phyloP scores from a whole-genome alignment of 2,888 invertebrate species.

The Philereme vetulata region DNA sequence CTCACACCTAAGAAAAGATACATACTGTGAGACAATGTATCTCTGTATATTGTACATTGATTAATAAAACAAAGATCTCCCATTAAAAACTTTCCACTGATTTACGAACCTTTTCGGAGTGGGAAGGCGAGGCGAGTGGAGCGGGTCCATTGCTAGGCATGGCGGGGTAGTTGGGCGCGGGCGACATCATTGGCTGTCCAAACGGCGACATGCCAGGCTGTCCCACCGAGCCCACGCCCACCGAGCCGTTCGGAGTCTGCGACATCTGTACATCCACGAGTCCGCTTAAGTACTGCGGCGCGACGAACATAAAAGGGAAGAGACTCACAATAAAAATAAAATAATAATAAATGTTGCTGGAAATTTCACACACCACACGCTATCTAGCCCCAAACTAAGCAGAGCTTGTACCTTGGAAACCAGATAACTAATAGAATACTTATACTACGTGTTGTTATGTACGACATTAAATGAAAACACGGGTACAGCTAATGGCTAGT shows the following conservation, averaged over 20 bases:
- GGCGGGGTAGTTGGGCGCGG: constrained; percentile 81
- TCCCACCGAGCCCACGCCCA: constrained; percentile 74
- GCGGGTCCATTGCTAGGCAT: constrained; percentile 86
- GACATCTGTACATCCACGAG: constrained; percentile 61
- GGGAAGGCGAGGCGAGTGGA: constrained; percentile 78
- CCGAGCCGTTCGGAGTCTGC: constrained; percentile 82
- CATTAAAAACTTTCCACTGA: too few relatives aligned
- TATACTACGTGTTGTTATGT: too few relatives aligned
- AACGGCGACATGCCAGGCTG: constrained; percentile 90
- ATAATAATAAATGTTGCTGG: neutral
- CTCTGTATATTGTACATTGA: too few relatives aligned
- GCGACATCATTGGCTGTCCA: constrained; percentile 85
- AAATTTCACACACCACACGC: too few relatives aligned
- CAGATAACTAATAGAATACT: too few relatives aligned
- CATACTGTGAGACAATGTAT: too few relatives aligned
- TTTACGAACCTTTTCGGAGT: constrained; percentile 60
- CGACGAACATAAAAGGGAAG: constrained; percentile 31
- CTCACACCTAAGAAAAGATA: too few relatives aligned
- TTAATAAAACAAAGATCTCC: too few relatives aligned
- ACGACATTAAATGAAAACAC: too few relatives aligned
- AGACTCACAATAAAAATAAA: constrained; percentile 20
- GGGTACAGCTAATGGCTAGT: too few relatives aligned
- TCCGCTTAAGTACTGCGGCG: constrained; percentile 32
- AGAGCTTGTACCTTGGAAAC: too few relatives aligned
- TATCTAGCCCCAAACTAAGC: too few relatives aligned